Evolutionary conservation across 2,797 vertebrate species (phyloP).

Genomic region (Tenualosa ilisha): DNA sequence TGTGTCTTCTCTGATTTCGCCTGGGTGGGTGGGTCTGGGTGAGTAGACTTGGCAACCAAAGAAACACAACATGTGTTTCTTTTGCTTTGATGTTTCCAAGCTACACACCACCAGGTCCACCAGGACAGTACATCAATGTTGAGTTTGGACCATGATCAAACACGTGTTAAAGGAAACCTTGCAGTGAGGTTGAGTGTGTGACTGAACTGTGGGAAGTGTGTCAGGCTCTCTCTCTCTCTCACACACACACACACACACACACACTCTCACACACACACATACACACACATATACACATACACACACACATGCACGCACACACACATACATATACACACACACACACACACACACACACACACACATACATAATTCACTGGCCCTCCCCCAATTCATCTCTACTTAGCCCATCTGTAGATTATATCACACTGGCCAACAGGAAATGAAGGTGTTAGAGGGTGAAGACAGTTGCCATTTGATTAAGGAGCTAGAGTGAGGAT

Average conservation of each 20-base stretch:
- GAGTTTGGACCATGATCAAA: not conserved
- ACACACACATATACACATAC: constrained; percentile 20
- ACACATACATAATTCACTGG: not conserved
- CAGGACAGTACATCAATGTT: not conserved
- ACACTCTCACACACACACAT: not conserved
- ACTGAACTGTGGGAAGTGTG: not conserved
- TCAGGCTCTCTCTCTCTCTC: not conserved
- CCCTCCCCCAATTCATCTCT: not conserved
- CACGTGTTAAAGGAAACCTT: not conserved
- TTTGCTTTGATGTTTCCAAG: not conserved
- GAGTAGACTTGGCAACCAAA: not conserved
- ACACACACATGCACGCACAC: not conserved
- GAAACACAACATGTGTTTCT: constrained; percentile 13
- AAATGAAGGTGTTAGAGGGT: constrained; percentile 32
- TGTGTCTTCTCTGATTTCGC: not conserved
- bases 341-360: not conserved
- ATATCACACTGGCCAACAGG: constrained; percentile 2
- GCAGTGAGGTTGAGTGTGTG: not conserved
- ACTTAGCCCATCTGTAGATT: not conserved
- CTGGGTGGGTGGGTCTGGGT: not conserved
- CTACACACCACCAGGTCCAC: not conserved
- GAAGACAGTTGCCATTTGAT: not conserved
- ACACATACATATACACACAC: not conserved
- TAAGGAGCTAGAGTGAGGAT: not conserved
- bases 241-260: constrained; percentile 6